Conservation (phyloP, 2,113 vertebrate species). For the Cephalopholis sonnerati region DNA sequence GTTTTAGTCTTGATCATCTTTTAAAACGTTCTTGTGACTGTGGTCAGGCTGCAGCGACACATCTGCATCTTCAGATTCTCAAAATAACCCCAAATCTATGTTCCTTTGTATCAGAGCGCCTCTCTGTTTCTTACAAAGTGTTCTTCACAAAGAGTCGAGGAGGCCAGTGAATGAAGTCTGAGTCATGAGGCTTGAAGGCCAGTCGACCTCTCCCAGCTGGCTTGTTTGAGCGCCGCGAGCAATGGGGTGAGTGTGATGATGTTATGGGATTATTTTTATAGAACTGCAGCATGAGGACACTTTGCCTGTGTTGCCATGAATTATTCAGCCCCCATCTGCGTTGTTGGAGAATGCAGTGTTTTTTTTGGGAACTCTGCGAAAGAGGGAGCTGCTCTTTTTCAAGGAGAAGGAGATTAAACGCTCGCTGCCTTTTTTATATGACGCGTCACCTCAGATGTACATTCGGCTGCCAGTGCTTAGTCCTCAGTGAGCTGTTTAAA, state of each 20-base stretch:
- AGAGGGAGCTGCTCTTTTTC: slow-evolving; percentile 48
- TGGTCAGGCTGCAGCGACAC: not conserved
- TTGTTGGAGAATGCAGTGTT: slow-evolving; percentile 55
- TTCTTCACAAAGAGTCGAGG: slow-evolving; percentile 24
- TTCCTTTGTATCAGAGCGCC: slow-evolving; percentile 22
- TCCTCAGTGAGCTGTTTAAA: slow-evolving; percentile 65
- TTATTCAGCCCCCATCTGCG: slow-evolving; percentile 79
- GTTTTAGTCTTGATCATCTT: not conserved
- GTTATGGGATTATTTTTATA: slow-evolving; percentile 81
- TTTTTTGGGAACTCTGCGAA: slow-evolving; percentile 53
- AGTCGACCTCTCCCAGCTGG: slow-evolving; percentile 71
- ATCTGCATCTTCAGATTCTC: not conserved
- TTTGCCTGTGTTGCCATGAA: slow-evolving; percentile 74
- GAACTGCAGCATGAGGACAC: slow-evolving; percentile 77
- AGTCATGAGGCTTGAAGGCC: slow-evolving; percentile 65
- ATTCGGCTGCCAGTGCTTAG: slow-evolving; percentile 45
- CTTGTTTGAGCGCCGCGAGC: slow-evolving; percentile 60
- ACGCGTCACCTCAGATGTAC: slow-evolving; percentile 66
- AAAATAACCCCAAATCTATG: slow-evolving; percentile 9
- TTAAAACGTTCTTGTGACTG: slow-evolving; percentile 21
- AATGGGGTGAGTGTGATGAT: slow-evolving; percentile 75
- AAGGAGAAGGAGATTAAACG: slow-evolving; percentile 66
- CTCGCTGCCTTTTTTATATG: slow-evolving; percentile 66
- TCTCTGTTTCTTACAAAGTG: slow-evolving; percentile 29
- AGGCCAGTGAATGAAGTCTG: slow-evolving; percentile 61